A percentile compares a stretch with the other conserved stretches of the same genome.
Conservation (phyloP, 2,888 invertebrate species). For the Leptopterna dolabrata region DNA sequence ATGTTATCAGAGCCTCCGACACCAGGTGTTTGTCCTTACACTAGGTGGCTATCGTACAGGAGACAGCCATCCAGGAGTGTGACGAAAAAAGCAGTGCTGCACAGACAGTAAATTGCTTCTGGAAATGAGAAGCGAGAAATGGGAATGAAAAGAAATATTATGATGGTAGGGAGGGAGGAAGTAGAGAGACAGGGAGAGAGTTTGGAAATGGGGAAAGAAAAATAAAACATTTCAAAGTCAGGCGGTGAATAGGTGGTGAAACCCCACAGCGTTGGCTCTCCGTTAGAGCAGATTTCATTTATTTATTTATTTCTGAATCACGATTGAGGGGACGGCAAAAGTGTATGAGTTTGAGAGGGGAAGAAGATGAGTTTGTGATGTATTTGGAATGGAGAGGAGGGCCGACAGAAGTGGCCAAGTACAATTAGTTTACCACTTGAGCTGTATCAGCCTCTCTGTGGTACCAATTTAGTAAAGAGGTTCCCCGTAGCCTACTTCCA, state of each 20-base stretch:
- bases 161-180: no score
- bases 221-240: background rate
- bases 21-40: no score
- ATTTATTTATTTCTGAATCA: background rate
- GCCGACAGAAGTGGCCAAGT: background rate
- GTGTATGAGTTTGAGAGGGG: background rate
- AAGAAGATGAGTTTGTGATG: background rate
- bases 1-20: no score
- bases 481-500: background rate
- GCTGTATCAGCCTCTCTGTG: background rate
- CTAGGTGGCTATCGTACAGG: no score
- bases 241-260: background rate
- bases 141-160: no score
- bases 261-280: background rate
- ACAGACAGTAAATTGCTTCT: no score
- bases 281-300: background rate
- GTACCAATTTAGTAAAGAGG: slow-evolving; percentile 15
- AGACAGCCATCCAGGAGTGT: no score
- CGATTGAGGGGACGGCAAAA: background rate
- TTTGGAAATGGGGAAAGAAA: background rate
- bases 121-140: no score
- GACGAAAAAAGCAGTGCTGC: no score
- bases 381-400: background rate
- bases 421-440: slow-evolving; percentile 4
- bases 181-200: background rate